Base-by-base conservation (phyloP, 1,140 invertebrate species). In the Pemphigus obesinymphae region DNA sequence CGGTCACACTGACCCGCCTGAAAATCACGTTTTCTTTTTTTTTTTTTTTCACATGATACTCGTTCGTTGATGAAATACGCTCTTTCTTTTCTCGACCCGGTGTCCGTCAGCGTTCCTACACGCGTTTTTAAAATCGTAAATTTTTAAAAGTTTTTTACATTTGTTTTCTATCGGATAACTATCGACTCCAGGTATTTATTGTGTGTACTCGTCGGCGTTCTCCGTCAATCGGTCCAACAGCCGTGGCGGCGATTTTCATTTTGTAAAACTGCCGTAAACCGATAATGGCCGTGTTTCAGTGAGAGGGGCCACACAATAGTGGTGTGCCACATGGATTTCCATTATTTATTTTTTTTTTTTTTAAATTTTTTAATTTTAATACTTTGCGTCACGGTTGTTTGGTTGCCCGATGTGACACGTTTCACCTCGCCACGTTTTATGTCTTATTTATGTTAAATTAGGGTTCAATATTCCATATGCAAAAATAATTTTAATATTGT, bases 81-180 rank as follows among this genome's bases (percentile, higher is more conserved):
- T 80, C 76, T 80, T 80, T 80, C 76, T 80, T 80, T 76, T 45
- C n/a, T n/a, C 76, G 7, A 80, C 76, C 76, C 76, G 76, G 76
- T 63, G 53, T 43, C 23, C 4, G 76, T 17, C 23, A 43, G 23
- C 37, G 55, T 80, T 43, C 23, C n/a, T 43, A 1, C 31, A 45
- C 76, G 45, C 76, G 55, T 61, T 80, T 80, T 80, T 45, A 20
- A 61, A 55, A 50, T 34, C n/a, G 0, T 13, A 26, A 40, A 7
- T 40, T 61, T 61, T 63, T 63, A 17, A 20, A 0, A 1, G 63
- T 70, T 37, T 58, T 75, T 43, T 45, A 15, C 34, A 3, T 40
- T 58, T 3, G 6, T 37, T 55, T 76, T 76, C n/a, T 26, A 26
- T 29, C 11, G 13, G 23, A 40, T 8, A 26, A 37, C 8, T 29